A percentile compares a stretch with the other conserved stretches of the same genome.
Evolutionary conservation across 1,140 invertebrate species (phyloP).

Genomic region (Brachionus calyciflorus): DNA sequence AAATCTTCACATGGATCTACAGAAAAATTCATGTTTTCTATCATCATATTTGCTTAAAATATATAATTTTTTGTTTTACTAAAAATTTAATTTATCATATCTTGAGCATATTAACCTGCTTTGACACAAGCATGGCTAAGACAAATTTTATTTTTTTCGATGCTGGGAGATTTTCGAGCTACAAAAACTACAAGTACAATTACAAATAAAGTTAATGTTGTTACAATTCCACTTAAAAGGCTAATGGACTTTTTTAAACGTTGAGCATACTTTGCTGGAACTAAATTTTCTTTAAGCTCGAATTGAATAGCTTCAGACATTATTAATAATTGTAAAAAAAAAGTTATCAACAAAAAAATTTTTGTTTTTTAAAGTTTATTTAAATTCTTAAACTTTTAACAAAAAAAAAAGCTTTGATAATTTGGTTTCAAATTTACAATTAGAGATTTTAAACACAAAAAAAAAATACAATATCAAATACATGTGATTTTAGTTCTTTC

Average conservation of each 20-base stretch:
- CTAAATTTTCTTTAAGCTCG: neutral
- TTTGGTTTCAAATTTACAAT: conserved; percentile 32
- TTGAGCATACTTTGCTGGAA: conserved; percentile 20
- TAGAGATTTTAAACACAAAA: neutral
- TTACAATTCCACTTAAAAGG: neutral
- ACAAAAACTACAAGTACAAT: neutral
- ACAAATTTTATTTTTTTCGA: neutral
- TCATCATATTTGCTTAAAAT: conserved; percentile 49
- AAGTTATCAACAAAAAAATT: neutral
- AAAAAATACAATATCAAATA: too few species aligned
- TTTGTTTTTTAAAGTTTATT: neutral
- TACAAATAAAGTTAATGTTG: neutral
- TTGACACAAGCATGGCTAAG: conserved; percentile 5
- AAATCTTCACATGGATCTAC: conserved; percentile 65
- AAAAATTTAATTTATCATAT: neutral
- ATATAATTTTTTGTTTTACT: neutral
- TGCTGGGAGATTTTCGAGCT: neutral
- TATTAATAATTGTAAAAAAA: neutral
- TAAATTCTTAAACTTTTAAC: too few species aligned
- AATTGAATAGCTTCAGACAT: neutral
- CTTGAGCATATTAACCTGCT: conserved; percentile 2
- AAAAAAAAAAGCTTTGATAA: neutral
- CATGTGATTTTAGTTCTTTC: too few species aligned
- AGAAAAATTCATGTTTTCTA: conserved; percentile 62
- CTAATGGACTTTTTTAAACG: conserved; percentile 2